A percentile compares a stretch with the other conserved stretches of the same genome.
These are phyloP conservation scores for Smithornis capensis DNA, from an alignment of 2,113 vertebrate species.

Conservation along the genomic window DNA sequence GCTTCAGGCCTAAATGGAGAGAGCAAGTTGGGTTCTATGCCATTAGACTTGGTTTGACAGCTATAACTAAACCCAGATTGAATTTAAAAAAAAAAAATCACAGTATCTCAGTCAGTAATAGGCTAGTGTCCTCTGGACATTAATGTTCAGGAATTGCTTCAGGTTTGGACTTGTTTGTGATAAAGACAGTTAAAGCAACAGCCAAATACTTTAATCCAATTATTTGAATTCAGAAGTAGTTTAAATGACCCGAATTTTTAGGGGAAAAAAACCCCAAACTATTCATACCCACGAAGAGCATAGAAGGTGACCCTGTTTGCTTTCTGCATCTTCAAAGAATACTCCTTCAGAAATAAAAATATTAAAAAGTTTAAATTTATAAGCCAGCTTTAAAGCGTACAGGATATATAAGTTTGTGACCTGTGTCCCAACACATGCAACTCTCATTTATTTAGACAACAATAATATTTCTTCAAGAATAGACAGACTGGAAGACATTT, in stretches of 20 bases:
- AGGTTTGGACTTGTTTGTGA: neutral
- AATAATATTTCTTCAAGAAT: neutral
- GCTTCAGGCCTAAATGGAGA: neutral
- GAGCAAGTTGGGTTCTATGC: neutral
- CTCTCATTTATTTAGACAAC: neutral
- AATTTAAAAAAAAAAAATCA: neutral
- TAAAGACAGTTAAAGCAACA: neutral
- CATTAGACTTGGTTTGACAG: neutral
- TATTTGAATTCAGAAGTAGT: neutral
- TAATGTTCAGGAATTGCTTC: neutral
- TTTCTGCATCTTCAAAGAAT: neutral
- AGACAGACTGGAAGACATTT: neutral
- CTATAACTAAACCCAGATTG: neutral
- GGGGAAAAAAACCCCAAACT: no score
- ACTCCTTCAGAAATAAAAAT: neutral
- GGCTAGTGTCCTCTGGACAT: neutral
- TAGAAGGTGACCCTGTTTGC: neutral
- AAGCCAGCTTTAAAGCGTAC: neutral
- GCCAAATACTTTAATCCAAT: neutral
- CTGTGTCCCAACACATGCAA: neutral
- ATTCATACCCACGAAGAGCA: neutral
- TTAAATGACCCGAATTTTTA: neutral
- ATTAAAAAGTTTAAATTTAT: neutral
- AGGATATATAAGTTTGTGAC: neutral
- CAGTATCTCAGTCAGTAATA: neutral